Base-by-base conservation (phyloP, 2,888 invertebrate species). In the Ophraella communa region DNA sequence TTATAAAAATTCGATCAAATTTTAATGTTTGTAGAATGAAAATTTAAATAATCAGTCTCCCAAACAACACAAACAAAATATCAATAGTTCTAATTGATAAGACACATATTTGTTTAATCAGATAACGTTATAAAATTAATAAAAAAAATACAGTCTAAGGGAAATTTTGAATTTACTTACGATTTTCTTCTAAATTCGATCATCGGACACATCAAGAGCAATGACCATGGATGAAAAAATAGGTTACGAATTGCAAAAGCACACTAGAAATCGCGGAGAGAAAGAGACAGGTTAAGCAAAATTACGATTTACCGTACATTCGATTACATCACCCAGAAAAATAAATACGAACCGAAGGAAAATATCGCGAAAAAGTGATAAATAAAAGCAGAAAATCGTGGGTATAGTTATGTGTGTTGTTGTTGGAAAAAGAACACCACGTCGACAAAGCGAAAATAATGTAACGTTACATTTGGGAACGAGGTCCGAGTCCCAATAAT, bases 381-480 rank as follows among this genome's bases (percentile, higher is more conserved):
- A 10, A 33, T 39, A 58, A 3, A 30, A 4, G 27, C 24, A 17
- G 27, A 54, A 54, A 62, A 58, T 66, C 52, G 47, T 58, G 47
- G n/a, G n/a, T n/a, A n/a, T n/a, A n/a, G n/a, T n/a, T n/a, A n/a
- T n/a, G 61, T 55, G 55, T 54, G 55, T 55, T 21, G 54, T 62
- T 45, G 54, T 57, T 33, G 57, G 54, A 44, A 61, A 61, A 55
- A 69, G 64, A 70, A 74, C 71, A n/a, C n/a, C n/a, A 74, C 75
- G 75, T 75, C 76, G 71, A 73, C 76, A 74, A 71, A 69, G 70
- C 60, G 42, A 60, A 52, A 60, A 69, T 71, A 73, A 77, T 77
- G 76, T 79, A 80, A 77, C 78, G 79, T 79, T 79, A 79, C 71
- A 75, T 79, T 79, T 77, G 77, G 79, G 77, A 78, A 76, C 68